phyloP scores from a whole-genome alignment of 1,140 invertebrate species.

The Drosophila nasuta region DNA sequence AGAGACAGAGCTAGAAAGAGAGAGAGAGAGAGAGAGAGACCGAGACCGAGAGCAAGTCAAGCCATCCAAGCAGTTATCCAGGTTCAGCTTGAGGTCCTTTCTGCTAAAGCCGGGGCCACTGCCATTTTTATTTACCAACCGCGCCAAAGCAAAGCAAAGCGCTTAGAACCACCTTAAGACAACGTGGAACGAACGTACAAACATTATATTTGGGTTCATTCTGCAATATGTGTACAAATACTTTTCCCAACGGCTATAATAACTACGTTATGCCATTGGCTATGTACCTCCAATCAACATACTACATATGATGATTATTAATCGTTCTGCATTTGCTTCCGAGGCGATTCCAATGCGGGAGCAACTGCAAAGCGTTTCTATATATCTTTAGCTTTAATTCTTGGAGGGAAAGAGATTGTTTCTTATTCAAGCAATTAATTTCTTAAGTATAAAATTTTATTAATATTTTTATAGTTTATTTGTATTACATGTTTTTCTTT shows the following conservation, averaged over 20 bases:
- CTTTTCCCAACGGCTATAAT: conserved; percentile 61
- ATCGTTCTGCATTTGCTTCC: background rate
- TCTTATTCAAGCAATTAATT: no score
- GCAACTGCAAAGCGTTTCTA: background rate
- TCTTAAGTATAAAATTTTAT: no score
- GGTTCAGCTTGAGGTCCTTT: conserved; percentile 28
- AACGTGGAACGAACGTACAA: conserved; percentile 49
- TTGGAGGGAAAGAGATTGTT: no score
- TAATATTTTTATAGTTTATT: no score
- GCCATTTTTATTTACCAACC: conserved; percentile 50
- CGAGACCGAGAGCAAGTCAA: conserved; percentile 8
- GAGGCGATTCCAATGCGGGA: background rate
- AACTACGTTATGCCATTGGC: conserved; percentile 55
- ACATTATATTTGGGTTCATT: conserved; percentile 46
- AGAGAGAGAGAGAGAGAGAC: conserved; percentile 18
- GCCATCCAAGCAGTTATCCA: conserved; percentile 17
- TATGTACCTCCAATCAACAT: conserved; percentile 12
- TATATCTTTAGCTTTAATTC: background rate
- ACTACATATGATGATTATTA: conserved; percentile 13
- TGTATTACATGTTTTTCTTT: no score
- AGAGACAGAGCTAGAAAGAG: background rate
- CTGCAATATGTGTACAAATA: conserved; percentile 36
- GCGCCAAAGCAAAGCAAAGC: conserved; percentile 47
- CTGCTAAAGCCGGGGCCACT: background rate
- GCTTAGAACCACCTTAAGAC: conserved; percentile 60